Conservation (phyloP, 2,888 invertebrate species). For the Rhabditoides inermis region DNA sequence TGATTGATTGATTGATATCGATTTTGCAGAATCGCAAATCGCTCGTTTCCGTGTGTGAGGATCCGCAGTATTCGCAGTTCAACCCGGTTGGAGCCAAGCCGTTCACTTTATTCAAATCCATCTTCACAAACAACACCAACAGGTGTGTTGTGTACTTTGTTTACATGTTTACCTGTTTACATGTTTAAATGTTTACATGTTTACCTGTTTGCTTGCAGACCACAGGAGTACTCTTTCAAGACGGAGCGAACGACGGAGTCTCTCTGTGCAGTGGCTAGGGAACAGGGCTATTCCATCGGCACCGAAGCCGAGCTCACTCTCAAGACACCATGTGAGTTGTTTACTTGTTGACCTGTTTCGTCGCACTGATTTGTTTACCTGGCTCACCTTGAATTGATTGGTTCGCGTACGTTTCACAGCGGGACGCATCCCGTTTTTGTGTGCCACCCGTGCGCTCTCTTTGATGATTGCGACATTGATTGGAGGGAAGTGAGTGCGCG, state of each 20-base stretch:
- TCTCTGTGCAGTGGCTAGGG: slow-evolving; percentile 43
- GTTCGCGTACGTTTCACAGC: too few species aligned
- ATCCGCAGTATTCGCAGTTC: slow-evolving; percentile 47
- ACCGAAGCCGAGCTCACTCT: slow-evolving; percentile 55
- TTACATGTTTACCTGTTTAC: neutral
- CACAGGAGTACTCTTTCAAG: slow-evolving; percentile 52
- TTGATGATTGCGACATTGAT: too few species aligned
- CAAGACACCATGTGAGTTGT: slow-evolving; percentile 54
- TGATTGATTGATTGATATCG: neutral
- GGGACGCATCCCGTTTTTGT: too few species aligned
- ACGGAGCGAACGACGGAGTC: slow-evolving; percentile 51
- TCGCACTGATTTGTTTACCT: too few species aligned
- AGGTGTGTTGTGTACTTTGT: slow-evolving; percentile 11
- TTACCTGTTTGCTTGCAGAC: slow-evolving; percentile 13
- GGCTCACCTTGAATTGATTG: too few species aligned
- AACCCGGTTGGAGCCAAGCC: slow-evolving; percentile 48
- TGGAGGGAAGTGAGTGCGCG: too few species aligned
- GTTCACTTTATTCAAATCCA: slow-evolving; percentile 51
- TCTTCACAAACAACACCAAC: slow-evolving; percentile 52
- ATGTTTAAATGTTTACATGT: neutral
- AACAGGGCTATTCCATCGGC: slow-evolving; percentile 53
- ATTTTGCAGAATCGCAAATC: slow-evolving; percentile 44
- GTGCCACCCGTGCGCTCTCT: too few species aligned
- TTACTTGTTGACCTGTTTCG: too few species aligned
- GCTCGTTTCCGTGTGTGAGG: slow-evolving; percentile 41